Evolutionary conservation across 2,113 vertebrate genomes (phyloP).

Genomic region (zebrafish (Danio rerio)): GRCz12tu NC_133182.1:27321001-27321500

Average conservation of each 20-base stretch:
- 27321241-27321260: conserved; percentile 30
- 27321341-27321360: conserved; percentile 15
- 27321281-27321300: conserved; percentile 18
- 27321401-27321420: conserved; percentile 49
- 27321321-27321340: conserved; percentile 8
- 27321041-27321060: conserved; percentile 43
- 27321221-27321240: conserved; percentile 53
- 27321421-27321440: conserved; percentile 67
- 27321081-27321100: conserved; percentile 21
- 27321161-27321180: conserved; percentile 34
- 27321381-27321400: conserved; percentile 22
- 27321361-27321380: neutral
- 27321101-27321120: neutral
- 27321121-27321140: conserved; percentile 48
- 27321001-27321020: conserved; percentile 48
- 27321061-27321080: conserved; percentile 47
- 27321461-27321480: conserved; percentile 66
- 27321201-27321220: conserved; percentile 54
- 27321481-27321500: conserved; percentile 69
- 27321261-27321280: conserved; percentile 8
- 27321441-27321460: conserved; percentile 71
- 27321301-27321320: neutral
- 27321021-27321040: conserved; percentile 46
- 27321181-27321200: conserved; percentile 39
- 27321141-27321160: conserved; percentile 36